These are phyloP conservation scores for Sebastes cheni DNA, from an alignment of 2,797 vertebrate genomes.

Conservation along the genomic window DNA sequence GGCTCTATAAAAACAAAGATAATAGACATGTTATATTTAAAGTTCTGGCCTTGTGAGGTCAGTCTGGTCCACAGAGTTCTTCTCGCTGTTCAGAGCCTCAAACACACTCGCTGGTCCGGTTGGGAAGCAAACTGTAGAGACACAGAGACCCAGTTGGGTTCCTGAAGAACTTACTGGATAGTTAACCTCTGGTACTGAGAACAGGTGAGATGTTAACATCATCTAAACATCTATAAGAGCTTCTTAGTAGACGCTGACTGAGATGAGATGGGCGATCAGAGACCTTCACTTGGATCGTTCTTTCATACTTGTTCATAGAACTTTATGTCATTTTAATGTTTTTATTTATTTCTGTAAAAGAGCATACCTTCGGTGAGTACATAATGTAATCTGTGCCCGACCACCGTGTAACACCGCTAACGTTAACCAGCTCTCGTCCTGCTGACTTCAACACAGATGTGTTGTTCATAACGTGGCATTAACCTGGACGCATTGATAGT, in stretches of 20 bases:
- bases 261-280: not conserved
- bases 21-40: not conserved
- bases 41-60: not conserved
- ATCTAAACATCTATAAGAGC: no score
- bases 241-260: not conserved
- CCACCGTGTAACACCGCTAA: no score
- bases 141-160: not conserved
- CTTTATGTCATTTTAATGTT: not conserved
- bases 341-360: not conserved
- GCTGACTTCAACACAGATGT: no score
- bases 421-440: no score
- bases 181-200: not conserved
- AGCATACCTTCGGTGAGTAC: no score
- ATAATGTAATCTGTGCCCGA: no score
- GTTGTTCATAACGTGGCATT: no score
- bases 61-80: constrained; percentile 41
- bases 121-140: not conserved
- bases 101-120: not conserved
- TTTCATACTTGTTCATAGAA: not conserved
- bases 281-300: not conserved
- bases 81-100: not conserved
- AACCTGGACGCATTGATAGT: no score
- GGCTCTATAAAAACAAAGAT: constrained; percentile 84
- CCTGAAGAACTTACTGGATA: not conserved
- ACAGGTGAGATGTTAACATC: not conserved